A percentile compares a stretch with the other conserved stretches of the same genome.
phyloP scores from a whole-genome alignment of 2,888 invertebrate genomes.

The Elysia crispata region DNA sequence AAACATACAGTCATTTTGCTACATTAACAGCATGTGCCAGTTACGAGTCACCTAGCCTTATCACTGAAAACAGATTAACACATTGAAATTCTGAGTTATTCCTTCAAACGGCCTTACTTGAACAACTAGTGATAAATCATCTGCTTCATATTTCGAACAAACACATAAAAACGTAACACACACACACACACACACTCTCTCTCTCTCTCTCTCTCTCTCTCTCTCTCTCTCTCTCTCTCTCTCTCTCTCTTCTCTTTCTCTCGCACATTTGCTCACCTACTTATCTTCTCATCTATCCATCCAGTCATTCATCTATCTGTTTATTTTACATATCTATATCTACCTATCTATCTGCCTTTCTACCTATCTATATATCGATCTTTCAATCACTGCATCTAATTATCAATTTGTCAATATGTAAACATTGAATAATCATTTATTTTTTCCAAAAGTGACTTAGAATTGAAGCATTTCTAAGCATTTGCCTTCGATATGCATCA shows the following conservation, averaged over 20 bases:
- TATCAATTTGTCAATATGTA: constrained; percentile 14
- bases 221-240: not conserved
- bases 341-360: not conserved
- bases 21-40: not conserved
- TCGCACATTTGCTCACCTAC: not conserved
- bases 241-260: no score
- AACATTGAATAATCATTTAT: no score
- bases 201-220: not conserved
- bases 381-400: not conserved
- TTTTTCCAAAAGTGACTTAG: no score
- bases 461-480: no score
- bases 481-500: not conserved
- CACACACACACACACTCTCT: not conserved
- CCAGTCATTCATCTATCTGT: constrained; percentile 19
- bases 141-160: no score
- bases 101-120: not conserved
- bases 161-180: no score
- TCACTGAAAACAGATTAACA: constrained; percentile 5
- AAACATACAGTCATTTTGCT: not conserved
- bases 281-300: not conserved
- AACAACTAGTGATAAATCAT: not conserved
- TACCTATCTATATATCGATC: not conserved
- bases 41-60: not conserved
- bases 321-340: not conserved
- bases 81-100: not conserved